These are phyloP conservation scores for Peromyscus melanophrys DNA, from an alignment of 2,797 vertebrate species.

Conservation along the genomic window DNA sequence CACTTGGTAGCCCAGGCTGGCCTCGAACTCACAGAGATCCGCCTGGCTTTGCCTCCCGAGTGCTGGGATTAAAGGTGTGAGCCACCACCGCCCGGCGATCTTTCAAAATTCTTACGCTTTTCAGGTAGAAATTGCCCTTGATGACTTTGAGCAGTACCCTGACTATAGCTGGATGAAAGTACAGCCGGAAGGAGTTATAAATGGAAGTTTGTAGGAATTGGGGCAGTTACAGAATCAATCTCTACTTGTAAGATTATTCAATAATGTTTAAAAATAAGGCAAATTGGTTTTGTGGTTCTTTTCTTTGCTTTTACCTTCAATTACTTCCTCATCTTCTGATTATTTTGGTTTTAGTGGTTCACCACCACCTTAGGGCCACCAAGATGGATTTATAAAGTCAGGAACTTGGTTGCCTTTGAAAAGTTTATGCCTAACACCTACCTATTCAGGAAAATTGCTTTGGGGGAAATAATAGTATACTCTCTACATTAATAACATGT, in stretches of 20 bases:
- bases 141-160: slow-evolving; percentile 61
- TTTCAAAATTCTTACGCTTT: slow-evolving; percentile 34
- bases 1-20: too few relatives aligned
- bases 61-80: too few relatives aligned
- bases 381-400: slow-evolving; percentile 67
- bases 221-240: slow-evolving; percentile 44
- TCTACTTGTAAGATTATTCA: slow-evolving; percentile 62
- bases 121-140: not conserved
- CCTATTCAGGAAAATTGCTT: slow-evolving; percentile 37
- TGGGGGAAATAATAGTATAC: not conserved
- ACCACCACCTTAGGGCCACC: slow-evolving; percentile 1
- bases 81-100: not conserved
- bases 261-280: slow-evolving; percentile 79
- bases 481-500: not conserved
- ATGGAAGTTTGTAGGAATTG: slow-evolving; percentile 50
- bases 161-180: not conserved
- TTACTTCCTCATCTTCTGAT: slow-evolving; percentile 72
- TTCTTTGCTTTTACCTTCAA: slow-evolving; percentile 78
- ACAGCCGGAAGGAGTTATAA: slow-evolving; percentile 42
- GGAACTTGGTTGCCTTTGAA: slow-evolving; percentile 67
- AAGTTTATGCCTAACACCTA: not conserved
- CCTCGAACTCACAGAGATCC: too few relatives aligned
- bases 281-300: slow-evolving; percentile 76
- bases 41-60: too few relatives aligned
- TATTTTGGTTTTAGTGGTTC: slow-evolving; percentile 76